Conservation (phyloP, 2,888 invertebrate genomes). For the Hemistola chrysoprasaria region DNA sequence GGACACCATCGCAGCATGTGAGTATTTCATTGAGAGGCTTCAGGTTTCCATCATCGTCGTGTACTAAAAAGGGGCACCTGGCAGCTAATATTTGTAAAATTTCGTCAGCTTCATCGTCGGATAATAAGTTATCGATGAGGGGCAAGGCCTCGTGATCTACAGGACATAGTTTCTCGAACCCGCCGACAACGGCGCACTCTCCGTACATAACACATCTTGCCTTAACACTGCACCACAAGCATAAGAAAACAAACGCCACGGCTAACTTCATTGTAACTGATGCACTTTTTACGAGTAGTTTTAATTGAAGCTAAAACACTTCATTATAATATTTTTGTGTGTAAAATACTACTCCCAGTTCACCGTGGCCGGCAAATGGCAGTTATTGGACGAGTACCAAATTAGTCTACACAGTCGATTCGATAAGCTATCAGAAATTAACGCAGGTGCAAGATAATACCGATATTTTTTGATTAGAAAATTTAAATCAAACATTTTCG, state of each 20-base stretch:
- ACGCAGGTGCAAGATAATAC: conserved; percentile 61
- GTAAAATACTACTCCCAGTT: neutral
- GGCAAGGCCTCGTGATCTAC: conserved; percentile 42
- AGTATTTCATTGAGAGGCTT: conserved; percentile 56
- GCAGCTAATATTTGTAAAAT: conserved; percentile 60
- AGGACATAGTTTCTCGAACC: conserved; percentile 49
- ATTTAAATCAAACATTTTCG: conserved; percentile 15
- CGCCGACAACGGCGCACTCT: conserved; percentile 45
- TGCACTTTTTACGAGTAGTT: conserved; percentile 12
- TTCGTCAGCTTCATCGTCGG: conserved; percentile 51
- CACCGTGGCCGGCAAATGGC: conserved; percentile 28
- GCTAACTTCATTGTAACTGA: conserved; percentile 42
- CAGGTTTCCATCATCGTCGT: conserved; percentile 56
- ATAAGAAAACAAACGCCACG: conserved; percentile 36
- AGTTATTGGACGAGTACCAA: conserved; percentile 25
- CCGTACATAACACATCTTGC: conserved; percentile 60
- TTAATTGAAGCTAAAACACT: conserved; percentile 4
- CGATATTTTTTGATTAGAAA: conserved; percentile 20
- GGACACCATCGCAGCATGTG: conserved; percentile 84
- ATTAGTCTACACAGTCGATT: conserved; percentile 40
- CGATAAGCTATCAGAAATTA: conserved; percentile 61
- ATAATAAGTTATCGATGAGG: conserved; percentile 49
- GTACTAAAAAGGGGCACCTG: conserved; percentile 84
- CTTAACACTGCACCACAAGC: conserved; percentile 42
- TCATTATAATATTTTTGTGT: conserved; percentile 14